These are phyloP conservation scores for Echinometra lucunter DNA, from an alignment of 53 echinoderm and acorn worm genomes.

Conservation along the genomic window DNA sequence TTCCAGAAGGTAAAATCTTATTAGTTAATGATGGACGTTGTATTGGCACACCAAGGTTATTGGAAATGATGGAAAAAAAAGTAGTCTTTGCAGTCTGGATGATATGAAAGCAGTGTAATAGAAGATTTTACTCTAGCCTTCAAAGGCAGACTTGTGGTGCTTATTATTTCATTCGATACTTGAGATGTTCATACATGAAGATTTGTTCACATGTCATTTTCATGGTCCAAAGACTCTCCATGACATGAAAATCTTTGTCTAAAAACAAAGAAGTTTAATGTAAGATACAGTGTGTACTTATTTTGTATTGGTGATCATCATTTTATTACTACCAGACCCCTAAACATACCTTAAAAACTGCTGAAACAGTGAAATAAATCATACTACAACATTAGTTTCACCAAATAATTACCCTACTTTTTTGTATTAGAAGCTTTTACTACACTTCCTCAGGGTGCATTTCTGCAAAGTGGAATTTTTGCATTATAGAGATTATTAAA, in stretches of 20 bases:
- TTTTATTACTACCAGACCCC: background rate
- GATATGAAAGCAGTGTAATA: no score
- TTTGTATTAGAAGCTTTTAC: background rate
- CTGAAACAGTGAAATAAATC: background rate
- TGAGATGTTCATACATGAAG: no score
- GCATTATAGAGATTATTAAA: background rate
- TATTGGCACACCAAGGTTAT: background rate
- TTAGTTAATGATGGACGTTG: background rate
- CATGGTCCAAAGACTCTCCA: no score
- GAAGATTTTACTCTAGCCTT: no score
- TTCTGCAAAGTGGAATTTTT: background rate
- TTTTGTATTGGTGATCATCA: background rate
- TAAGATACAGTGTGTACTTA: no score
- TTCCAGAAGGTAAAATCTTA: constrained; percentile 42
- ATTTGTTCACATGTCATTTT: no score
- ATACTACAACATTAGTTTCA: background rate
- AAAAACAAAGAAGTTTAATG: no score
- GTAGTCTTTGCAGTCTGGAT: background rate
- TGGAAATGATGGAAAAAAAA: background rate
- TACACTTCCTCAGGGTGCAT: background rate
- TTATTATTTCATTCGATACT: no score
- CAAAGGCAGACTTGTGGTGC: no score
- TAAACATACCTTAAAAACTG: background rate
- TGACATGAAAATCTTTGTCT: no score
- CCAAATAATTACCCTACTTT: background rate